Evolutionary conservation across 2,888 invertebrate genomes (phyloP), one percentile per base, ranked within the genome.

Genomic region (Parnassius apollo): DNA sequence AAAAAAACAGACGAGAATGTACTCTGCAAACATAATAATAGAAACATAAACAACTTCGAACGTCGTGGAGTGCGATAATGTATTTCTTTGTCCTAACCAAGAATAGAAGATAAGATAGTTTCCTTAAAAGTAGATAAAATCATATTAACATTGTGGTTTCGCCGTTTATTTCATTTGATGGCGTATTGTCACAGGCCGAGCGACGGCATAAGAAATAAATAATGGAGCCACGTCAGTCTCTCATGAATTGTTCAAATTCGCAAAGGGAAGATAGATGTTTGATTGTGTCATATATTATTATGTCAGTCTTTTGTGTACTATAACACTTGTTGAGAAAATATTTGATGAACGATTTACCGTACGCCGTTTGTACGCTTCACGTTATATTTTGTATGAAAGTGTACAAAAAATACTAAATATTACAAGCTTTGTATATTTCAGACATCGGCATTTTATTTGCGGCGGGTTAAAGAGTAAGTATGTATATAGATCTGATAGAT

Each of bases 31-130:
- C 44, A 54, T 53, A 62, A 62, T 62, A 77, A 75, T 71, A 70
- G 70, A 71, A 69, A 74, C 72, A 75, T 75, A 77, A 77, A 76
- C 75, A 74, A 71, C 71, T 67, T 66, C 61, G 71, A 73, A 71
- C 71, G 68, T 66, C 69, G 65, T 65, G 55, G 61, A 64, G 68
- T 58, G 58, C 42, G 65, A 65, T 72, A 72, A 73, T 71, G 69
- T 71, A 75, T 70, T 72, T 75, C 70, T 73, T 72, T 72, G 68
- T 70, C 64, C 62, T 59, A 52, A 54, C 58, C 50, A 62, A 62
- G 58, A 48, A 49, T 18, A 54, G 42, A 2, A 55, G 58, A 62
- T 58, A 54, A 58, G 58, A 62, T 58, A 44, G 48, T 54, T 58
- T 49, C 54, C 62, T 57, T 54, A 62, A 69, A 69, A 72, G 71